Evolutionary conservation across 2,888 invertebrate species (phyloP).

Genomic region (Abrostola tripartita): DNA sequence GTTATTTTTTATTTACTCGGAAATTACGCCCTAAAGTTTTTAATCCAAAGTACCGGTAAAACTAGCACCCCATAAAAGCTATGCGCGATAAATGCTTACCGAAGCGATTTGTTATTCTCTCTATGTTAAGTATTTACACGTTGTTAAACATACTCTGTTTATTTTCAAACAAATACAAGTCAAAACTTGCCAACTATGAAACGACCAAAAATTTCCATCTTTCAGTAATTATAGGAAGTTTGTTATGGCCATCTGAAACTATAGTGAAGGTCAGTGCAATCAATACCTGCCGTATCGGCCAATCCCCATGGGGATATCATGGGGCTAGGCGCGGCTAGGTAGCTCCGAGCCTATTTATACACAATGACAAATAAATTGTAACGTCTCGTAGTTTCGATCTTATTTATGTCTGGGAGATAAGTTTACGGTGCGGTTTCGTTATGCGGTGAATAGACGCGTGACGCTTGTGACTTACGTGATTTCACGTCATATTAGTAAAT

Average conservation of each 20-base stretch:
- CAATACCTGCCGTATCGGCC: background rate
- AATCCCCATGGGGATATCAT: background rate
- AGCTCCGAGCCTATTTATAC: constrained; percentile 22
- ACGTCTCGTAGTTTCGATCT: constrained; percentile 11
- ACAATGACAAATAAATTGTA: constrained; percentile 33
- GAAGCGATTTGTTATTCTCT: too few relatives aligned
- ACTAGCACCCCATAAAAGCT: background rate
- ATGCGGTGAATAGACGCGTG: background rate
- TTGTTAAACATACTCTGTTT: background rate
- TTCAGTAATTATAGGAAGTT: background rate
- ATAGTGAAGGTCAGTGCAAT: background rate
- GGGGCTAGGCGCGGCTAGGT: background rate
- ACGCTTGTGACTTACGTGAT: background rate
- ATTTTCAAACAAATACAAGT: background rate
- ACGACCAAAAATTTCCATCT: background rate
- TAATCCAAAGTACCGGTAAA: too few relatives aligned
- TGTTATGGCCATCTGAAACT: background rate
- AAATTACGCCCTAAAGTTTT: too few relatives aligned
- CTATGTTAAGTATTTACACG: too few relatives aligned
- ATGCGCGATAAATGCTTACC: background rate
- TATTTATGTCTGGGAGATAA: constrained; percentile 39
- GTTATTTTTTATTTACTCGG: too few relatives aligned
- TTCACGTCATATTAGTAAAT: too few relatives aligned
- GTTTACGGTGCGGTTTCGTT: background rate
- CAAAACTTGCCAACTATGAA: background rate